Evolutionary conservation across 2,797 vertebrate genomes (phyloP).

Genomic region (Pantherophis alleghaniensis): DNA sequence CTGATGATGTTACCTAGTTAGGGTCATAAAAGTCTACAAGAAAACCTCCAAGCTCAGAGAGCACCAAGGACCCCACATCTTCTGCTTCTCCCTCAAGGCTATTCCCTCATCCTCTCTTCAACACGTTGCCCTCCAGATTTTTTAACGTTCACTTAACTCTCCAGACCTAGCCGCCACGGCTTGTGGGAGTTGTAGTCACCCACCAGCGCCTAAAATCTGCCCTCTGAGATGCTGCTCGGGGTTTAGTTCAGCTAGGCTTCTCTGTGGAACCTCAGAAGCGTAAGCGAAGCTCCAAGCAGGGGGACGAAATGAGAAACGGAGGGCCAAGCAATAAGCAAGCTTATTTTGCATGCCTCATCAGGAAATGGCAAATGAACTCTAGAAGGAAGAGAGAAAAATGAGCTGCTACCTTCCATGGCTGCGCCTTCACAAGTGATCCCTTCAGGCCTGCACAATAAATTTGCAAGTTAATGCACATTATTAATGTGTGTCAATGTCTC

Average conservation of each 20-base stretch:
- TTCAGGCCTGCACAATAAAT: conserved; percentile 1
- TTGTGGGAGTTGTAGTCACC: background rate
- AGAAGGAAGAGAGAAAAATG: background rate
- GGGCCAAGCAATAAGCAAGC: background rate
- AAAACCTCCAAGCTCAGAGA: background rate
- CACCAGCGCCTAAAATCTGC: background rate
- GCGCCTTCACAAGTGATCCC: background rate
- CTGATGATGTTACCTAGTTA: background rate
- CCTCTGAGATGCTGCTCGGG: background rate
- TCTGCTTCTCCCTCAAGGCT: background rate
- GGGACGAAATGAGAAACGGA: background rate
- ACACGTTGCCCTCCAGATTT: background rate
- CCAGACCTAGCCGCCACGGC: background rate
- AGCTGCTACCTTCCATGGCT: background rate
- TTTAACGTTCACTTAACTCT: background rate
- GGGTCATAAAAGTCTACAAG: background rate
- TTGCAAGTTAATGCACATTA: conserved; percentile 4
- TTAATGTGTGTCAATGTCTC: background rate
- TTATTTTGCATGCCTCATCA: background rate
- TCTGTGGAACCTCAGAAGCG: background rate
- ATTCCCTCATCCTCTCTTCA: background rate
- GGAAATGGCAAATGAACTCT: background rate
- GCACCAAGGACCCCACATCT: background rate
- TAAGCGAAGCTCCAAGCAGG: background rate
- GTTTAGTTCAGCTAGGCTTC: background rate